Evolutionary conservation across 2,797 vertebrate genomes (phyloP), one percentile per base, ranked within the genome.

Genomic region (Delichon dasypus): DNA sequence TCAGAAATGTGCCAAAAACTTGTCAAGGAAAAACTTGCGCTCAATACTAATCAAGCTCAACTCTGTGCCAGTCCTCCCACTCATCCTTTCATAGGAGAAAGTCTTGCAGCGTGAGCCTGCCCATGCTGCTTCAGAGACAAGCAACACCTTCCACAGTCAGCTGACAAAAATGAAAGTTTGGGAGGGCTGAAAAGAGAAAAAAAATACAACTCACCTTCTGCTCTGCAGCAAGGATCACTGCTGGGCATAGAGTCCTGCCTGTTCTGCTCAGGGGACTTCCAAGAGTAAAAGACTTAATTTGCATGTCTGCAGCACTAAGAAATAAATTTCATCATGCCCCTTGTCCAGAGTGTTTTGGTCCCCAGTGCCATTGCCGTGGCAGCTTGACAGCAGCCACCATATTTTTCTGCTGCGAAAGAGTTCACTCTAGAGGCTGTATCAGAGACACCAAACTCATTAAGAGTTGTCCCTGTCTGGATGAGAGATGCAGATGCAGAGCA

Each of bases 31-130:
- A 96, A 93, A 71, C 91, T 97, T 94, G 89, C 11, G 0, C 93
- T 96, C 96, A 94, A 86, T 97, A 96, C 91, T 95, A 97, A 97
- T 96, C 95, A 97, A 95, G 91, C 85, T 89, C 90, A 91, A 64
- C 90, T 94, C 88, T 85, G 78, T 85, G 90, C 91, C 91, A 96
- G 92, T 95, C 92, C 92, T 96, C 88, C 90, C 81, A 91, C 82
- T 95, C 89, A 91, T 88, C 91, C 66, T 84, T 92, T 76, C 87
- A 86, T 61, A 57, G 60, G 70, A 87, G 64, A 89, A 77, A 94
- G 89, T 53, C 72, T 94, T 95, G 82, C 87, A 79, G 87, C 17
- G 0, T 79, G 85, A 94, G 80, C 54, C 60, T 86, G 84, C 88
- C 81, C 88, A 70, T 88, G 83, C 81, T 88, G 60, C 55, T 93